Base-by-base conservation (phyloP, 2,888 invertebrate species). In the Neria commutata region DNA sequence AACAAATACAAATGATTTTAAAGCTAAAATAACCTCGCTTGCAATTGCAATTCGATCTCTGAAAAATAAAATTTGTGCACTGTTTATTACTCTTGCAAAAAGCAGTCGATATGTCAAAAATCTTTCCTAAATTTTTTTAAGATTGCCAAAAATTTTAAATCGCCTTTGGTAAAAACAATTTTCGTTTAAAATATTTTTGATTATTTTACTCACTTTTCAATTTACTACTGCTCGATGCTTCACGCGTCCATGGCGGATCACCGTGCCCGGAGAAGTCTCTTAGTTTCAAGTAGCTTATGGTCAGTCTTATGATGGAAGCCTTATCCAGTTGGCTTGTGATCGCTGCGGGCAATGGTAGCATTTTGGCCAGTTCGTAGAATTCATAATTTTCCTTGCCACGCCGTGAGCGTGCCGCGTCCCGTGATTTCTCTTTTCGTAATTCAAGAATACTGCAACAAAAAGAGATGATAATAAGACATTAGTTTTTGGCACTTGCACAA, bases 301-400 rank as follows among this genome's bases (percentile, higher is more conserved):
- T 95, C 82, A 96, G 90, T 83, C 95, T 89, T 85, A 96, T 95
- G 83, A 96, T 95, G 80, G 95, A 95, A 64, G 95, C 95, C 84
- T 95, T 95, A 84, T 95, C 95, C 85, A 96, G 86, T 84, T 94
- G 94, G 78, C 93, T 92, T 78, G 95, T 95, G 79, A 95, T 95
- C 76, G 94, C 94, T 29, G 94, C 91, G 19, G 91, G 94, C 67
- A 91, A 86, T 25, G 93, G 96, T 82, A 92, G 86, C 95, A 92
- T 95, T 86, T 92, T 95, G 65, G 96, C 95, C 80, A 97, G 85
- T 85, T 95, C 95, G 83, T 95, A 95, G 84, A 96, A 97, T 85
- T 97, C 96, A 81, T 91, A 94, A 84, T 97, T 97, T 82, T 97
- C 97, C 77, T 95, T 95, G 62, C 95, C 95, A 37, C 96, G 87